Conservation (phyloP, 2,113 vertebrate genomes). For the sheep (Ovis aries) region ARS-UI_Ramb_v3.0 NC_056054.1:40406501-40407000, state of each 20-base stretch:
- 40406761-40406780: neutral
- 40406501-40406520: neutral
- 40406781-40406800: neutral
- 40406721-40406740: neutral
- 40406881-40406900: slow-evolving; percentile 6
- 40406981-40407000: neutral
- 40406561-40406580: neutral
- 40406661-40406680: neutral
- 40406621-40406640: neutral
- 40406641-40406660: neutral
- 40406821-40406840: neutral
- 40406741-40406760: neutral
- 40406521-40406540: neutral
- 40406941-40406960: neutral
- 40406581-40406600: neutral
- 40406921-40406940: neutral
- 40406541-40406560: neutral
- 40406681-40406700: neutral
- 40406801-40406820: neutral
- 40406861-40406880: neutral
- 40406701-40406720: neutral
- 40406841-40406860: neutral
- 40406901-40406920: slow-evolving; percentile 23
- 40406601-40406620: neutral
- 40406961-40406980: neutral